These are phyloP conservation scores for Tauraco hartlaubi DNA, from an alignment of 2,797 vertebrate genomes.

Conservation along the genomic window DNA sequence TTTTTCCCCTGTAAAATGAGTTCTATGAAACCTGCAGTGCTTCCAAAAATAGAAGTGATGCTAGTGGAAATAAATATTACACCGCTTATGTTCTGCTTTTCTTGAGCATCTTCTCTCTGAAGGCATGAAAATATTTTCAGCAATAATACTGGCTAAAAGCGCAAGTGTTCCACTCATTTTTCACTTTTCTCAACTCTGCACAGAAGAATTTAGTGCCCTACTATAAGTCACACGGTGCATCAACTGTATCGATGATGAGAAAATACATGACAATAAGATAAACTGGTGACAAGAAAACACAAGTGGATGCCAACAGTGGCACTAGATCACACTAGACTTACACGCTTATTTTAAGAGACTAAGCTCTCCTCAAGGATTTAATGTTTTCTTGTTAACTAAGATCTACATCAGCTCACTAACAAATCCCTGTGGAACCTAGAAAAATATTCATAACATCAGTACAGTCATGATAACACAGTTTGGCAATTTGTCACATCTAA, in stretches of 20 bases:
- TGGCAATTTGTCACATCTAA: not conserved
- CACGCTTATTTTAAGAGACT: not conserved
- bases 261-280: not conserved
- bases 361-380: not conserved
- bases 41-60: constrained; percentile 27
- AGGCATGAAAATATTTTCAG: not conserved
- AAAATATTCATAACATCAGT: not conserved
- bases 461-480: not conserved
- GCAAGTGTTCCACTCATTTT: not conserved
- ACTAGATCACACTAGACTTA: not conserved
- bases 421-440: not conserved
- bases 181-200: not conserved
- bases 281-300: not conserved
- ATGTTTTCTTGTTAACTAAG: not conserved
- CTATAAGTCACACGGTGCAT: not conserved
- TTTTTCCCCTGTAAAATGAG: not conserved
- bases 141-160: not conserved
- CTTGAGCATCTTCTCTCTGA: not conserved
- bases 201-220: not conserved
- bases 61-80: not conserved
- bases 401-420: not conserved
- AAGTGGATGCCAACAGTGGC: not conserved
- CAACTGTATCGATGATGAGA: not conserved
- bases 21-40: not conserved
- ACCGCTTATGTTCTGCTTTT: not conserved